Percentiles rank a stretch among this genome's conserved stretches.
Evolutionary conservation across 2,888 invertebrate species (phyloP).

Genomic region (Amblyteles armatorius): DNA sequence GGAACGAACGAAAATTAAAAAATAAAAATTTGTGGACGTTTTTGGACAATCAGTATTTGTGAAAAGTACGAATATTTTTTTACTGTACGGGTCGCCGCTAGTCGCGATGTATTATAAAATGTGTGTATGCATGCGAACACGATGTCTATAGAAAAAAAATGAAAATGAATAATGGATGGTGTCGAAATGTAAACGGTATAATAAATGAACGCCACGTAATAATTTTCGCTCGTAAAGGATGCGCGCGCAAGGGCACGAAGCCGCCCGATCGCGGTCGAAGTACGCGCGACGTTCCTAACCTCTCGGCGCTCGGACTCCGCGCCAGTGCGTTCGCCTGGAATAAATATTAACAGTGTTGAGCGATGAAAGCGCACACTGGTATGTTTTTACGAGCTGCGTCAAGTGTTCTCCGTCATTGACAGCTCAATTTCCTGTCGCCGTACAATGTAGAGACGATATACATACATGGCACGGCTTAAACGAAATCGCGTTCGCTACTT

Average conservation of each 20-base stretch:
- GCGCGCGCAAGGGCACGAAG: no score
- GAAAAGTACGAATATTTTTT: not conserved
- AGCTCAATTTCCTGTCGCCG: conserved; percentile 56
- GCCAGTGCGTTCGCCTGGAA: not conserved
- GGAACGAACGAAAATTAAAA: no score
- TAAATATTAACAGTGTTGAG: not conserved
- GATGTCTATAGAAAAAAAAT: no score
- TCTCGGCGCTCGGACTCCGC: not conserved
- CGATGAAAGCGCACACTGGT: not conserved
- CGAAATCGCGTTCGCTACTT: conserved; percentile 31
- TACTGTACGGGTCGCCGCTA: not conserved
- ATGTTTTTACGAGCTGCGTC: not conserved
- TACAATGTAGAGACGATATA: conserved; percentile 23
- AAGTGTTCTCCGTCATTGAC: conserved; percentile 57
- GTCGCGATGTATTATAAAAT: no score
- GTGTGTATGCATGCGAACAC: no score
- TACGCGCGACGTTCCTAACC: not conserved
- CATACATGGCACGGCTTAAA: not conserved
- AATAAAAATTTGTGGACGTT: no score
- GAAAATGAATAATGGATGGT: no score
- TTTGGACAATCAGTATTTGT: no score
- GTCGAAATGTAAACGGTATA: no score
- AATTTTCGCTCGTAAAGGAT: no score
- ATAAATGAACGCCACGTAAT: no score
- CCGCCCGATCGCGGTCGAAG: not conserved